Conservation (phyloP, 2,797 vertebrate species). For the Bradypus variegatus region DNA sequence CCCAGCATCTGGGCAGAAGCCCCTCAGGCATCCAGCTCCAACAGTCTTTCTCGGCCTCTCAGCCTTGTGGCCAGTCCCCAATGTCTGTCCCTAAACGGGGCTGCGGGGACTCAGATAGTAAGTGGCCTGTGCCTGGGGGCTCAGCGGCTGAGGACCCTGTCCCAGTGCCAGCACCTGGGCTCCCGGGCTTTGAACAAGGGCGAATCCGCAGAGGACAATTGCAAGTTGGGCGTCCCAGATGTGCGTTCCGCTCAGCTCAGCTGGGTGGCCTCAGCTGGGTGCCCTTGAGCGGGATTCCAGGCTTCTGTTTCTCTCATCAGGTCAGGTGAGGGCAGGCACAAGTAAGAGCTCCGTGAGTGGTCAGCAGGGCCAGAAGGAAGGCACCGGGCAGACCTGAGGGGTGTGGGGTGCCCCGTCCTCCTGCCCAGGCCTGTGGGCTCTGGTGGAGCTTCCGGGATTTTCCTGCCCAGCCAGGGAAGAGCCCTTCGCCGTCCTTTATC, state of each 20-base stretch:
- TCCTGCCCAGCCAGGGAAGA: not conserved
- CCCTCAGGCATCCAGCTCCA: not conserved
- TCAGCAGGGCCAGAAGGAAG: not conserved
- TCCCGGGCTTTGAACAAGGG: not conserved
- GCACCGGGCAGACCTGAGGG: not conserved
- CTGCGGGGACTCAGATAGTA: too few relatives aligned
- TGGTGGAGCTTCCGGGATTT: fast-evolving
- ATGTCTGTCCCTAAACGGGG: not conserved
- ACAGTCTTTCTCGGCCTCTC: not conserved
- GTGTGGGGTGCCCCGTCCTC: fast-evolving
- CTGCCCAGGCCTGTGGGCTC: not conserved
- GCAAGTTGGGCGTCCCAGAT: not conserved
- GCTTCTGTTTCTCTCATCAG: not conserved
- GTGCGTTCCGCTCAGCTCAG: not conserved
- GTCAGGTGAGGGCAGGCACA: not conserved
- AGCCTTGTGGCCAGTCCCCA: not conserved
- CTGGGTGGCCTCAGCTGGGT: not conserved
- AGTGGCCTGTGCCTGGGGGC: not conserved
- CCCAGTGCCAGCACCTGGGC: not conserved
- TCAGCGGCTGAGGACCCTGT: not conserved
- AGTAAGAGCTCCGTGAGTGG: not conserved
- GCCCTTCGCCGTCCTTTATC: not conserved
- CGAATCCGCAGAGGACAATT: not conserved
- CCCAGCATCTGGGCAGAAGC: not conserved
- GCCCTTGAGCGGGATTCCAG: not conserved